Conservation (phyloP, 2,113 vertebrate species). For the Lucifuga dentata region DNA sequence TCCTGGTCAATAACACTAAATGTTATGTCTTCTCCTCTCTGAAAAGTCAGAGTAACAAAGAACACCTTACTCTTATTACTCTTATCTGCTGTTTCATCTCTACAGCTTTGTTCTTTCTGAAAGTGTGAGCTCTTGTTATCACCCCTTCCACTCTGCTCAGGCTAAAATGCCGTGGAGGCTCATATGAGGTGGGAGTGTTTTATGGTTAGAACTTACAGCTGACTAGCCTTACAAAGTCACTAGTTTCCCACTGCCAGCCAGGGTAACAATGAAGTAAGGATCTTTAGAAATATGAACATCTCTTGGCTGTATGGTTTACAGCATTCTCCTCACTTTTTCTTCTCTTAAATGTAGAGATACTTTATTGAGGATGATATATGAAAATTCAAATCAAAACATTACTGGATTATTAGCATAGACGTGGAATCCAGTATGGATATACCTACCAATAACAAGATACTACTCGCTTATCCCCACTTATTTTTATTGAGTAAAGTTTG, state of each 20-base stretch:
- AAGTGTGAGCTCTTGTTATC: not conserved
- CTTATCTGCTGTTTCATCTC: too few relatives aligned
- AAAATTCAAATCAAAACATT: not conserved
- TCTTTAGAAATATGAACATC: not conserved
- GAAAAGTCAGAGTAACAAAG: too few relatives aligned
- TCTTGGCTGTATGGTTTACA: not conserved
- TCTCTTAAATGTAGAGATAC: too few relatives aligned
- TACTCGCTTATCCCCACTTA: too few relatives aligned
- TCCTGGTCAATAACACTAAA: too few relatives aligned
- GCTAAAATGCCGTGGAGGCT: not conserved
- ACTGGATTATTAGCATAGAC: too few relatives aligned
- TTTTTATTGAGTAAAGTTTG: too few relatives aligned
- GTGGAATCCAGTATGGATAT: too few relatives aligned
- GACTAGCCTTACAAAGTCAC: conserved; percentile 28
- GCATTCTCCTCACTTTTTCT: not conserved
- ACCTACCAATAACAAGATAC: too few relatives aligned
- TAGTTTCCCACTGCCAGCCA: conserved; percentile 18
- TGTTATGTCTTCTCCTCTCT: too few relatives aligned
- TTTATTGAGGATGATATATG: too few relatives aligned
- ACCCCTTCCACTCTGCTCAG: not conserved
- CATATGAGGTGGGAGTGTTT: not conserved
- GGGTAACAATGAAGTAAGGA: not conserved
- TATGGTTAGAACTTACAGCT: conserved; percentile 36
- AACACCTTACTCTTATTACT: too few relatives aligned
- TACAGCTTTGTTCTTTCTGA: conserved; percentile 1